A percentile compares a stretch with the other conserved stretches of the same genome.
Evolutionary conservation across 1,140 invertebrate genomes (phyloP).

Genomic region (Contarinia nasturtii): DNA sequence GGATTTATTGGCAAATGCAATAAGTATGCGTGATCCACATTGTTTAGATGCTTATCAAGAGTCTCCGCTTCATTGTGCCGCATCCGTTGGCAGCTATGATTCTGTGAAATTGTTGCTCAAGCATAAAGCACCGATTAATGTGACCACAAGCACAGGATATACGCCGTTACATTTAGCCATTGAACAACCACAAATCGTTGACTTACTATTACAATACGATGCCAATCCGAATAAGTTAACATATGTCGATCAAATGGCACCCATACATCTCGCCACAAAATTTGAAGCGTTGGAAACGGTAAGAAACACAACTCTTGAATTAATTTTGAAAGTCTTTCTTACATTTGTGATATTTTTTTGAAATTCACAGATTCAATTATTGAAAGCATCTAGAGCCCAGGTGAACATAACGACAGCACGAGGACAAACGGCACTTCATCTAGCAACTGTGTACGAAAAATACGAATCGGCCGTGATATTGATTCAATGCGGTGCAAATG

Average conservation of each 20-base stretch:
- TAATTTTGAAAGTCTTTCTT: too few species aligned
- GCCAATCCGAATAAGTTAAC: constrained; percentile 19
- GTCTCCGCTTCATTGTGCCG: constrained; percentile 37
- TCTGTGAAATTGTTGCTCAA: constrained; percentile 51
- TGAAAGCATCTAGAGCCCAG: constrained; percentile 35
- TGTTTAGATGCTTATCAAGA: constrained; percentile 29
- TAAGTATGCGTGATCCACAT: constrained; percentile 25
- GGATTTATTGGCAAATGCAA: constrained; percentile 17
- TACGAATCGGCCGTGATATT: constrained; percentile 26
- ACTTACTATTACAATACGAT: constrained; percentile 14
- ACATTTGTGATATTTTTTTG: too few species aligned
- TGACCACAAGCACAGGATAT: constrained; percentile 73
- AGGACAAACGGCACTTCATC: constrained; percentile 33
- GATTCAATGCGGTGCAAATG: constrained; percentile 28
- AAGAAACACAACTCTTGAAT: background rate
- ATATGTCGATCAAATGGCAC: constrained; percentile 16
- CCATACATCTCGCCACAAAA: constrained; percentile 17
- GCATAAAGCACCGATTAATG: constrained; percentile 63
- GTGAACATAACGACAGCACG: constrained; percentile 32
- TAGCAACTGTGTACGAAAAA: constrained; percentile 27
- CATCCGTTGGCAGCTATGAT: constrained; percentile 29
- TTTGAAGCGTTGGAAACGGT: constrained; percentile 28
- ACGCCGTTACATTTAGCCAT: constrained; percentile 81
- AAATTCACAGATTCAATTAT: constrained; percentile 17
- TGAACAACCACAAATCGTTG: constrained; percentile 28